phyloP scores from a whole-genome alignment of 2,113 vertebrate species.

The Lathamus discolor region DNA sequence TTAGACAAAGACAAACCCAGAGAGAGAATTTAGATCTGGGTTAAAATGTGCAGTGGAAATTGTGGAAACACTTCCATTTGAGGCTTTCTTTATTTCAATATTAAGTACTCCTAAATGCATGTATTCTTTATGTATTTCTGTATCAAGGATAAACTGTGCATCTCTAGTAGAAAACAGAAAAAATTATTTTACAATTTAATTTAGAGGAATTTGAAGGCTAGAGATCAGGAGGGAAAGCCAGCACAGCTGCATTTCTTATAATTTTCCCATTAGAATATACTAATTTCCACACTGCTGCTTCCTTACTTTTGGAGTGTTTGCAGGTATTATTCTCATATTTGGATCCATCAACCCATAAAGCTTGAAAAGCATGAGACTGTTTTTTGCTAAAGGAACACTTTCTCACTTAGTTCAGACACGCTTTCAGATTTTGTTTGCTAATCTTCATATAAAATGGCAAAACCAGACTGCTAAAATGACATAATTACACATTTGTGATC shows the following conservation, averaged over 20 bases:
- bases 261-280: neutral
- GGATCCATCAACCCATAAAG: neutral
- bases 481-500: neutral
- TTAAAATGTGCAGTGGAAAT: neutral
- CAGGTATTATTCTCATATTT: neutral
- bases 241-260: neutral
- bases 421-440: neutral
- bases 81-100: neutral
- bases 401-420: neutral
- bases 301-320: neutral
- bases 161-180: neutral
- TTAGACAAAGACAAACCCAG: neutral
- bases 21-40: neutral
- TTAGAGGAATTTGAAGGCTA: neutral
- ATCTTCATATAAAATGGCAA: neutral
- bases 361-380: neutral
- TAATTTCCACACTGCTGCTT: neutral
- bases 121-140: neutral
- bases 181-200: constrained; percentile 25
- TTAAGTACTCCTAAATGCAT: neutral
- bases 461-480: neutral
- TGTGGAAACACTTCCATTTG: neutral
- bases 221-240: neutral
- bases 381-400: neutral
- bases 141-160: neutral